Evolutionary conservation across 37 sponge, comb jelly and placozoan genomes (phyloP).

Genomic region (Halichondria panicea): DNA sequence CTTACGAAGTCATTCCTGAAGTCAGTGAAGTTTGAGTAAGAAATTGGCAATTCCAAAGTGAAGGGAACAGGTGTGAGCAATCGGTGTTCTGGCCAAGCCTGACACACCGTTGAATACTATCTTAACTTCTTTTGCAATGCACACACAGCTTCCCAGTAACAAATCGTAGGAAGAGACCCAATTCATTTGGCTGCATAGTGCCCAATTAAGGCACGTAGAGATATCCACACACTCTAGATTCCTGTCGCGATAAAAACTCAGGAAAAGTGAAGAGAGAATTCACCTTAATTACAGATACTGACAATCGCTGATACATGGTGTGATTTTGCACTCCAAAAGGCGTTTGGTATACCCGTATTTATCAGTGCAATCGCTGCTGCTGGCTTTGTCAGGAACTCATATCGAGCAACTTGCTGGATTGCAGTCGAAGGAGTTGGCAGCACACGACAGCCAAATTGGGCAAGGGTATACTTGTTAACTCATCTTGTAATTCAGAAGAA

Average conservation of each 20-base stretch:
- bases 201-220: conserved; percentile 8
- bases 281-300: conserved; percentile 12
- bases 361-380: conserved; percentile 12
- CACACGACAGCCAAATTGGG: conserved; percentile 12
- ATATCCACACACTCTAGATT: background rate
- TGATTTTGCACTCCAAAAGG: conserved; percentile 3
- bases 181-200: conserved; percentile 17
- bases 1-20: conserved; percentile 21
- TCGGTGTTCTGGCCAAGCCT: conserved; percentile 16
- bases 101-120: conserved; percentile 12
- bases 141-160: conserved; percentile 26
- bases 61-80: conserved; percentile 21
- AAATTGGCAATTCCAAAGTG: conserved; percentile 19
- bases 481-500: background rate
- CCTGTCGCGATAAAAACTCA: background rate
- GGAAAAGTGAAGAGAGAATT: background rate
- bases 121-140: background rate
- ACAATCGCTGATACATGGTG: background rate
- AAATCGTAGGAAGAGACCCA: conserved; percentile 20
- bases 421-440: background rate
- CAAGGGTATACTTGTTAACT: background rate
- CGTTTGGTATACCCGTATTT: conserved; percentile 10
- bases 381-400: conserved; percentile 18
- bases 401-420: conserved; percentile 13
- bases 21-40: conserved; percentile 24